phyloP scores from a whole-genome alignment of 2,888 invertebrate species.

The Melanargia galathea region DNA sequence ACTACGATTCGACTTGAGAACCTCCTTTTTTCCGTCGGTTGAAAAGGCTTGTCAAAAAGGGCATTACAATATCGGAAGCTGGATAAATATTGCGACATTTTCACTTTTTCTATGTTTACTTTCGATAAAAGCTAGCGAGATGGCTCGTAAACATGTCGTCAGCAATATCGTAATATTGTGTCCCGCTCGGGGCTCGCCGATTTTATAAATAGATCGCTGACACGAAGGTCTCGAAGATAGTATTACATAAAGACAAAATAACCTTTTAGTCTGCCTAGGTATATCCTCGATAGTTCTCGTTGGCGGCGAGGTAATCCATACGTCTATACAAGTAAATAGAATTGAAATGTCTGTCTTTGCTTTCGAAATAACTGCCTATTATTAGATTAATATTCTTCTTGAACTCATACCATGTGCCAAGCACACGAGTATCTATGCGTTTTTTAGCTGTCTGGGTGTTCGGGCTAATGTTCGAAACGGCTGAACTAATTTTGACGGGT shows the following conservation, averaged over 20 bases:
- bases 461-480: too few relatives aligned
- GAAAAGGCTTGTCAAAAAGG: constrained; percentile 1
- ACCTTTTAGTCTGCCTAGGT: neutral
- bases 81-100: constrained; percentile 12
- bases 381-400: too few relatives aligned
- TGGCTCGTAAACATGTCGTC: constrained; percentile 22
- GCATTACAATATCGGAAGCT: constrained; percentile 10
- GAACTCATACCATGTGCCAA: too few relatives aligned
- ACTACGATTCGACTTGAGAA: too few relatives aligned
- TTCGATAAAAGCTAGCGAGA: constrained; percentile 20
- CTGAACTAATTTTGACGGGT: too few relatives aligned
- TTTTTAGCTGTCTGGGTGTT: too few relatives aligned
- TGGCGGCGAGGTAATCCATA: neutral
- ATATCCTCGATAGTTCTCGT: neutral
- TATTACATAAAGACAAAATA: constrained; percentile 7
- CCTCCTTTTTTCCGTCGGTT: too few relatives aligned
- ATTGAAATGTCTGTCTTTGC: too few relatives aligned
- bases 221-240: constrained; percentile 13
- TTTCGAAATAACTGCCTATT: too few relatives aligned
- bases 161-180: constrained; percentile 22
- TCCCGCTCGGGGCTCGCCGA: constrained; percentile 3
- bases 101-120: constrained; percentile 10
- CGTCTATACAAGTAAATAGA: neutral
- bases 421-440: too few relatives aligned
- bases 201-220: constrained; percentile 25